Evolutionary conservation across 2,797 vertebrate genomes (phyloP), one percentile per base, ranked within the genome.

Genomic region (Otolemur crassicaudatus): DNA sequence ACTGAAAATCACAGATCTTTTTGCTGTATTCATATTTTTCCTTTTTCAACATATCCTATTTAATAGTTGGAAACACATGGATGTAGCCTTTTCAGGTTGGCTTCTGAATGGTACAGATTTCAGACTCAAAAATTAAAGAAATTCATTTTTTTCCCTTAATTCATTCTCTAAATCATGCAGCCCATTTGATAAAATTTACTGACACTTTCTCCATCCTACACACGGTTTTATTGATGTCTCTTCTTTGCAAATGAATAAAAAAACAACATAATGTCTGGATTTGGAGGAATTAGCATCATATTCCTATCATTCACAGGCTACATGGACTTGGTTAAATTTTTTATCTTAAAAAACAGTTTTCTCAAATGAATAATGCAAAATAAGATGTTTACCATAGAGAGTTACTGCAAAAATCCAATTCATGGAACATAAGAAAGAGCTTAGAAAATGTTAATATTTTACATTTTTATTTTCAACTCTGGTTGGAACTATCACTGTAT

Each of bases 101-200:
- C 11, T 76, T 90, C 27, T 69, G 81, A 91, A 86, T 2, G 17
- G 2, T 81, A 67, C 5, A 85, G 13, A 73, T 79, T 70, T 19
- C 67, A 84, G 31, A 80, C 22, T 87, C 70, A 87, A 94, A 97
- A 58, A 58, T 84, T 65, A 85, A 46, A 84, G 11, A 46, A 4
- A 90, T 49, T 83, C 69, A 23, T 8, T 34, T 61, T 49, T 87
- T 79, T 58, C 72, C 9, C 61, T 95, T 87, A 92, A 53, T 49
- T 10, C 4, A 67, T 5, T 85, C 22, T 29, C 27, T 83, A 79
- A 65, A 86, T 43, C 2, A 90, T 84, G 46, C 63, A 94, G 89
- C 16, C 9, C 27, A 82, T 75, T 85, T 49, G 13, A 5, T 89
- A 31, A 61, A 46, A 46, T 81, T 84, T 91, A 19, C 61, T 89